phyloP scores from a whole-genome alignment of 23 tunicate species.

The Styela clava region DNA sequence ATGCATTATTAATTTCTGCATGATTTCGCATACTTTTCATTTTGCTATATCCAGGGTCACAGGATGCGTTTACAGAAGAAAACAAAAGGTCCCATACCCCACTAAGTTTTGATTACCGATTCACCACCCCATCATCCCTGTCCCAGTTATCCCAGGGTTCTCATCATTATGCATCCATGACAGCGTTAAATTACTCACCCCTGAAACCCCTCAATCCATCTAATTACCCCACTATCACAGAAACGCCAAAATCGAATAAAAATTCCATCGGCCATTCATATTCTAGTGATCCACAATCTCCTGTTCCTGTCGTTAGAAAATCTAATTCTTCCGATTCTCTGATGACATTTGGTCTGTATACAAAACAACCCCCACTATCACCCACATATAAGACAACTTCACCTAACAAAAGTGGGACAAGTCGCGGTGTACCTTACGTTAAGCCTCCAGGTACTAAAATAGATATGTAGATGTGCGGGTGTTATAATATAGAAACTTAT shows the following conservation, averaged over 20 bases:
- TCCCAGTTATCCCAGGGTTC: background rate
- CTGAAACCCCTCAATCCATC: background rate
- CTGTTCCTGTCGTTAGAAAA: slow-evolving; percentile 22
- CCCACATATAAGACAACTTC: background rate
- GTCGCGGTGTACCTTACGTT: slow-evolving; percentile 4
- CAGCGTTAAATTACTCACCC: background rate
- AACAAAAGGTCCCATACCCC: background rate
- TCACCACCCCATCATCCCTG: background rate
- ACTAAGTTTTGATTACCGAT: background rate
- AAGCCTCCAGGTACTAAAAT: slow-evolving; percentile 9
- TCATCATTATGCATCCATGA: background rate
- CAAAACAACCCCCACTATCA: background rate
- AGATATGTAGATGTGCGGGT: background rate
- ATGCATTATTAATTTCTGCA: background rate
- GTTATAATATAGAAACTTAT: too few species aligned
- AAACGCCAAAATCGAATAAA: background rate
- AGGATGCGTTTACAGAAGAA: background rate
- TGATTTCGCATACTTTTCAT: background rate
- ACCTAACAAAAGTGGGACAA: background rate
- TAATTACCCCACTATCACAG: background rate
- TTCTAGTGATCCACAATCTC: background rate
- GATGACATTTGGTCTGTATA: slow-evolving; percentile 16
- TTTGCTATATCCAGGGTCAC: background rate
- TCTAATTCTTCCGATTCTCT: slow-evolving; percentile 74
- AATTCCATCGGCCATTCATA: background rate